Evolutionary conservation across 2,113 vertebrate species (phyloP), one percentile per base, ranked within the genome.

Genomic region (Gymnorhina tibicen): DNA sequence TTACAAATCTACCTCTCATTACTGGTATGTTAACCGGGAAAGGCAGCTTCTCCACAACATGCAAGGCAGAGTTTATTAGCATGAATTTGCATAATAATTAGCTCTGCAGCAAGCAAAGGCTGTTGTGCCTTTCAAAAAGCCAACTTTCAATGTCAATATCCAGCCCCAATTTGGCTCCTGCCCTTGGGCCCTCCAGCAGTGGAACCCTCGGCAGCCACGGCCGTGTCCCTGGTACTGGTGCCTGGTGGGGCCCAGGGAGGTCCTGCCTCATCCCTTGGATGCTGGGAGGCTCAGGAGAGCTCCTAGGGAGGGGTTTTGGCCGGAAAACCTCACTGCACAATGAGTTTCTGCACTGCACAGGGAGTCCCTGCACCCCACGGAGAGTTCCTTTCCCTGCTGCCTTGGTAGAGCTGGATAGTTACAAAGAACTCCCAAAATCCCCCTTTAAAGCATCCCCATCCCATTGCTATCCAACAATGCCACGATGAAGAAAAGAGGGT

Each of bases 1-100:
- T 98, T 98, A 98, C 98, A 98, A 98, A 98, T 98, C 97, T 98
- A 98, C 98, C 98, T 98, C 98, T 98, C 98, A 98, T 98, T 98
- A 98, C 96, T 96, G 97, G 96, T 97, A 62, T 97, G 98, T 98
- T 98, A 98, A 98, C 94, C 80, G 95, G 97, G 97, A 95, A 98
- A 98, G 98, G 98, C 97, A 98, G 97, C 96, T 98, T 97, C 98
- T 97, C 97, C 94, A 97, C 97, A 97, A 98, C 98, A 97, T 95
- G 97, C 96, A 91, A 98, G 97, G 97, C 98, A 98, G 97, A 91
- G 97, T 96, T 98, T 97, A 98, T 98, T 98, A 98, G 98, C 98
- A 98, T 98, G 97, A 69, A 98, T 98, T 98, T 98, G 98, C 98
- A 98, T 98, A 98, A 98, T 98, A 98, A 98, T 98, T 98, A 98